phyloP scores from a whole-genome alignment of 2,888 invertebrate species.

The Nemurella pictetii region DNA sequence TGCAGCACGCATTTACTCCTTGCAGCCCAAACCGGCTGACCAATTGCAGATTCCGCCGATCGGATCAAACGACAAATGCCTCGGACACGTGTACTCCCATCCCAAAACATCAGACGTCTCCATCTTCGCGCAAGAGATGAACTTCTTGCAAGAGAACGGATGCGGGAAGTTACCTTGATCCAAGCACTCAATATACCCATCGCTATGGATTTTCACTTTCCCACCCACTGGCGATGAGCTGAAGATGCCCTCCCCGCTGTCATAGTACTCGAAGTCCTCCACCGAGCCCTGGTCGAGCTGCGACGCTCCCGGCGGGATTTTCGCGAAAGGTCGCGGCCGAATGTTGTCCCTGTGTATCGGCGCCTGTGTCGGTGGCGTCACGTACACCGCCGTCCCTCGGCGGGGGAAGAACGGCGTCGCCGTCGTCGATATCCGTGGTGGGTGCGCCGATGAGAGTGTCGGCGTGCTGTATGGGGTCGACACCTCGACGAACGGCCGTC shows the following conservation, averaged over 20 bases:
- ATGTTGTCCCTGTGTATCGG: slow-evolving; percentile 44
- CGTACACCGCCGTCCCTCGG: slow-evolving; percentile 29
- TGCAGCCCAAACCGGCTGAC: slow-evolving; percentile 79
- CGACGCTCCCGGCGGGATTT: slow-evolving; percentile 11
- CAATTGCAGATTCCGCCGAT: slow-evolving; percentile 91
- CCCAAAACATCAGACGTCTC: slow-evolving; percentile 73
- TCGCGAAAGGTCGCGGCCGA: slow-evolving; percentile 42
- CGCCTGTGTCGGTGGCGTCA: slow-evolving; percentile 1
- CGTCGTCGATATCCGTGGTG: slow-evolving; percentile 23
- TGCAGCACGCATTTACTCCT: slow-evolving; percentile 53
- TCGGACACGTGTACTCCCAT: slow-evolving; percentile 88
- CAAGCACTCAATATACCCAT: slow-evolving; percentile 78
- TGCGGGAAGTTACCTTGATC: slow-evolving; percentile 92
- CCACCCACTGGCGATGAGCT: slow-evolving; percentile 58
- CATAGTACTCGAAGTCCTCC: slow-evolving; percentile 69
- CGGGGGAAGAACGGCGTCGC: slow-evolving; percentile 28
- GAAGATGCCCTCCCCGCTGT: slow-evolving; percentile 64
- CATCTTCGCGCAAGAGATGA: slow-evolving; percentile 85
- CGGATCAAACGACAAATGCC: slow-evolving; percentile 83
- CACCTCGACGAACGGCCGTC: slow-evolving; percentile 3
- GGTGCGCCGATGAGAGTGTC: background rate
- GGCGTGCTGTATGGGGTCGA: background rate
- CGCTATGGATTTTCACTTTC: slow-evolving; percentile 63
- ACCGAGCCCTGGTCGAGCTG: slow-evolving; percentile 3
- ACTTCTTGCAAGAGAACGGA: slow-evolving; percentile 87